Evolutionary conservation across 2,888 invertebrate species (phyloP).

Genomic region (Amiota communis): DNA sequence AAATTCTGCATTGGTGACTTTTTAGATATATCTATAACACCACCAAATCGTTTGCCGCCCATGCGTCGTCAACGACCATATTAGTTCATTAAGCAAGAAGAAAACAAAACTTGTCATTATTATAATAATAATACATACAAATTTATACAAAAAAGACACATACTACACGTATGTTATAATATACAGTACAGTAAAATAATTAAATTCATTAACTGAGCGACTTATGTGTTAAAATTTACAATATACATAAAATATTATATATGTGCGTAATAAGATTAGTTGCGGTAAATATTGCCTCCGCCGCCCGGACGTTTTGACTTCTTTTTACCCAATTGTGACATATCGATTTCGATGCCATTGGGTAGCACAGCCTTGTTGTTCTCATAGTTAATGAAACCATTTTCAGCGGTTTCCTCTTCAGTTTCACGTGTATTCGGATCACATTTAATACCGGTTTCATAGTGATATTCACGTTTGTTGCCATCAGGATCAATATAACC

Average conservation of each 20-base stretch:
- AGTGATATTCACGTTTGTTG: constrained; percentile 85
- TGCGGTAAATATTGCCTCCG: constrained; percentile 14
- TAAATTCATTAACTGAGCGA: constrained; percentile 5
- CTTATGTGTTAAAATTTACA: constrained; percentile 11
- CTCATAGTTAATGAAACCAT: constrained; percentile 83
- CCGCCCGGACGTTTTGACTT: constrained; percentile 79
- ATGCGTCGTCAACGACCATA: constrained; percentile 78
- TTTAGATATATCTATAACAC: constrained; percentile 95
- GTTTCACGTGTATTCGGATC: constrained; percentile 74
- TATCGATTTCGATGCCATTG: constrained; percentile 82
- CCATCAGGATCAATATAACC: constrained; percentile 91
- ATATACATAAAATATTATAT: neutral
- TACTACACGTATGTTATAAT: no score
- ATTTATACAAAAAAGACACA: no score
- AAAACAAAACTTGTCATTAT: neutral
- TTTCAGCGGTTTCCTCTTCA: constrained; percentile 75
- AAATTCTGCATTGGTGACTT: constrained; percentile 97
- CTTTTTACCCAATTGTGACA: constrained; percentile 80
- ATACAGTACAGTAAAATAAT: neutral
- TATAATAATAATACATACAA: no score
- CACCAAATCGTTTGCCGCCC: constrained; percentile 85
- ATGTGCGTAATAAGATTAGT: neutral
- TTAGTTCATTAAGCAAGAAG: constrained; percentile 42
- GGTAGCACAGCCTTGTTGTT: constrained; percentile 83
- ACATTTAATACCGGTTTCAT: constrained; percentile 85